Evolutionary conservation across 2,797 vertebrate genomes (phyloP).

Genomic region (Acanthiza pusilla): DNA sequence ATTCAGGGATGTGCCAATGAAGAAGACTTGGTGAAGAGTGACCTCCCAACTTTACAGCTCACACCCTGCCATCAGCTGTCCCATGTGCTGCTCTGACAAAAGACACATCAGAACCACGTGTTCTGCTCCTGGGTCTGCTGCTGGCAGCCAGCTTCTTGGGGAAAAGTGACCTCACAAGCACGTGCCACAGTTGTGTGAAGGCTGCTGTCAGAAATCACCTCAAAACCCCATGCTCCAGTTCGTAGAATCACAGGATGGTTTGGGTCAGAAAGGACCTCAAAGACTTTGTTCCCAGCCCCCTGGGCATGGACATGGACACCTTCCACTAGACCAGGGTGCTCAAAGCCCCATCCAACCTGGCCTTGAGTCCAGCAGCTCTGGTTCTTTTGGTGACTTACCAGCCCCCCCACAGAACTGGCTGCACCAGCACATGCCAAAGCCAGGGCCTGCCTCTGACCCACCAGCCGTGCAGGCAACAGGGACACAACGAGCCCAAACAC

Average conservation of each 20-base stretch:
- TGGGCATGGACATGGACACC: neutral
- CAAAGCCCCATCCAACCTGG: neutral
- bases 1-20: neutral
- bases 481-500: too few relatives aligned
- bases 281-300: neutral
- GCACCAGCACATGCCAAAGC: neutral
- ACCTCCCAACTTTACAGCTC: too few relatives aligned
- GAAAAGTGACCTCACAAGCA: neutral
- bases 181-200: accelerated
- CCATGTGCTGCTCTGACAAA: neutral
- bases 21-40: neutral
- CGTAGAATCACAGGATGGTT: neutral
- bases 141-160: neutral
- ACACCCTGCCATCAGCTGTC: neutral
- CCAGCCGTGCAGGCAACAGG: neutral
- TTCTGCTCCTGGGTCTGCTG: neutral
- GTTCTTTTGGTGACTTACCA: neutral
- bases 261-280: neutral
- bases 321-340: neutral
- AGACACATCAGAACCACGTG: neutral
- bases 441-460: neutral
- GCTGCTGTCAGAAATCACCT: neutral
- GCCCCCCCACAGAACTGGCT: neutral
- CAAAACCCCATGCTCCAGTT: neutral
- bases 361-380: neutral